A percentile compares a stretch with the other conserved stretches of the same genome.
Evolutionary conservation across 2,888 invertebrate genomes (phyloP).

Genomic region (Sinelater perroti): DNA sequence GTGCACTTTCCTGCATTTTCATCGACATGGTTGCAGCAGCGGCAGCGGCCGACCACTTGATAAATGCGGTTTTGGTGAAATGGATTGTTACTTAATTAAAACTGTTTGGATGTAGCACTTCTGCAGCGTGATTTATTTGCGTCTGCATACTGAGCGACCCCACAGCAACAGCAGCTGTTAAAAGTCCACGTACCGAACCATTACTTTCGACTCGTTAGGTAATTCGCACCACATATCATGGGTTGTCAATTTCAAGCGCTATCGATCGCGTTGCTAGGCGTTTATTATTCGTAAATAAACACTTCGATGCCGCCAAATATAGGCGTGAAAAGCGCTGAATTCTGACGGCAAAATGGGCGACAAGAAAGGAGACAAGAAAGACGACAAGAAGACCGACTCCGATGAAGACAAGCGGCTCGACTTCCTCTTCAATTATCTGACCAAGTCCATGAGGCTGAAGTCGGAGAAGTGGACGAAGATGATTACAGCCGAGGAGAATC

Average conservation of each 20-base stretch:
- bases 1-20: no score
- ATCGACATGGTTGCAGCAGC: no score
- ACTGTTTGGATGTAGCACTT: not conserved
- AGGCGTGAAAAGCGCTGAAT: slow-evolving; percentile 8
- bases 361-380: slow-evolving; percentile 45
- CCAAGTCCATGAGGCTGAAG: slow-evolving; percentile 80
- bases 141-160: not conserved
- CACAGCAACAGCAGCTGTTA: not conserved
- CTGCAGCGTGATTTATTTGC: slow-evolving; percentile 1
- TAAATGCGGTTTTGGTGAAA: not conserved
- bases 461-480: slow-evolving; percentile 89
- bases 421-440: slow-evolving; percentile 79
- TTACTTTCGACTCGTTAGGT: slow-evolving; percentile 19
- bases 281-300: slow-evolving; percentile 47
- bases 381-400: slow-evolving; percentile 56
- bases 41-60: no score
- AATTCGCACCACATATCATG: slow-evolving; percentile 23
- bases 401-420: slow-evolving; percentile 78
- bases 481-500: slow-evolving; percentile 74
- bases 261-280: slow-evolving; percentile 50
- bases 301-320: slow-evolving; percentile 34
- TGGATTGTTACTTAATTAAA: slow-evolving; percentile 5
- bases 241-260: slow-evolving; percentile 30
- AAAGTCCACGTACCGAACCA: slow-evolving; percentile 4
- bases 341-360: slow-evolving; percentile 40